Conservation (phyloP, 2,888 invertebrate species). For the Polydrusus cervinus region DNA sequence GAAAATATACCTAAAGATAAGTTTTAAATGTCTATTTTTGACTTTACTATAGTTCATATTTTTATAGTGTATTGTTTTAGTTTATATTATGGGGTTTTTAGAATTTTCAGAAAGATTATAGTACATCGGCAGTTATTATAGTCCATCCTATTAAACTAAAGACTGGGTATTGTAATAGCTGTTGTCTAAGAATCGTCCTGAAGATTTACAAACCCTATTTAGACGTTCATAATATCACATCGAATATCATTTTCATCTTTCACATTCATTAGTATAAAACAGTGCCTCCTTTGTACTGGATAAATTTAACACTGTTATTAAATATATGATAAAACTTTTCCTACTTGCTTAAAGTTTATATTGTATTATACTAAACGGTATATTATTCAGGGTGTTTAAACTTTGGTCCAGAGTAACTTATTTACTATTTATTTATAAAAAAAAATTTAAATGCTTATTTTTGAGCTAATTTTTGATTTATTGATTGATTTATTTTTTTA, state of each 20-base stretch:
- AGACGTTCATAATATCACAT: conserved; percentile 34
- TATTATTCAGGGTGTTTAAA: too few species aligned
- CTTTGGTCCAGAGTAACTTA: too few species aligned
- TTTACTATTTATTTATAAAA: too few species aligned
- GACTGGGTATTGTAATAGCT: conserved; percentile 2
- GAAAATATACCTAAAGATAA: conserved; percentile 43
- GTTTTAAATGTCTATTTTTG: conserved; percentile 46
- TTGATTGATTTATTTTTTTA: too few species aligned
- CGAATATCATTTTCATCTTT: conserved; percentile 44
- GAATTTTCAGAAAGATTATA: not conserved
- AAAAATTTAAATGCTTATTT: too few species aligned
- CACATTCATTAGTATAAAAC: conserved; percentile 14
- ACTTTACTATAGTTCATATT: conserved; percentile 45
- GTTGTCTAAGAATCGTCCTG: not conserved
- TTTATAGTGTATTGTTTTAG: conserved; percentile 40
- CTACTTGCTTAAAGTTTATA: not conserved
- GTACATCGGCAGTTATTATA: not conserved
- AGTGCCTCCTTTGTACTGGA: conserved; percentile 10
- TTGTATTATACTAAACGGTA: not conserved
- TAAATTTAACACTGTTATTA: conserved; percentile 10
- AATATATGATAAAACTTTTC: conserved; percentile 2
- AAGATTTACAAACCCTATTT: not conserved
- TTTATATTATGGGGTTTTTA: conserved; percentile 1
- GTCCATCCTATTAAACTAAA: conserved; percentile 3
- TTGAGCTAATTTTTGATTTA: too few species aligned